Evolutionary conservation across 2,113 vertebrate species (phyloP), one percentile per base, ranked within the genome.

Genomic region (Elaphurus davidianus): DNA sequence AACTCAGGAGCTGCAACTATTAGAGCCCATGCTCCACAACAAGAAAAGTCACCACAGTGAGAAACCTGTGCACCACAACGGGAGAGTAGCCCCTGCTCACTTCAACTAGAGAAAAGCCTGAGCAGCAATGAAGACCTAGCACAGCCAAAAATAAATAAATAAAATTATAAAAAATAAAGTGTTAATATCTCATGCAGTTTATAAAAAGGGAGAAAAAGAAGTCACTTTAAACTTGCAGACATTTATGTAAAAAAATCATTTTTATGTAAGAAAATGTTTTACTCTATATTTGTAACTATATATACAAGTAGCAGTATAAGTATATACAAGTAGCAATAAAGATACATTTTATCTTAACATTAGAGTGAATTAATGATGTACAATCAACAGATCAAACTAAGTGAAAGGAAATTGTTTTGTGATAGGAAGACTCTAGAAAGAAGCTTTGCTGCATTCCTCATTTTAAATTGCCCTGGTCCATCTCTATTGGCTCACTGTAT

Each of bases 231-330:
- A 67, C 7, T 52, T 74, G 2, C 11, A 64, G 93, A 74, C 13
- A 45, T 33, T 87, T 78, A 25, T 78, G 64, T 57, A 67, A 87
- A 86, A 95, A 3, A 64, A 33, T 55, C 50, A 52, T 74, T 88
- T 88, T 57, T 30, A 79, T 64, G 21, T 81, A 84, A 91, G 50
- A 54, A 88, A 89, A 52, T 43, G 50, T 3, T 60, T 36, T 36
- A 40, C 4, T 43, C 15, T 21, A 6, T 57, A 54, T 45, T 59
- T 94, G 16, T 43, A 85, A 23, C 15, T 43, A 30, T 14, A 81
- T 64, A 36, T 6, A 21, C 45, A 54, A 78, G 36, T 40, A 67
- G 6, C 27, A 62, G 71, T 95, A 30, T n/a, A 85, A 27, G 11
- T 40, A 30, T 8, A 74, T 64, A 36, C 25, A 54, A 78, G 30